Evolutionary conservation across 2,113 vertebrate genomes (phyloP).

Genomic region (Atrichornis clamosus): DNA sequence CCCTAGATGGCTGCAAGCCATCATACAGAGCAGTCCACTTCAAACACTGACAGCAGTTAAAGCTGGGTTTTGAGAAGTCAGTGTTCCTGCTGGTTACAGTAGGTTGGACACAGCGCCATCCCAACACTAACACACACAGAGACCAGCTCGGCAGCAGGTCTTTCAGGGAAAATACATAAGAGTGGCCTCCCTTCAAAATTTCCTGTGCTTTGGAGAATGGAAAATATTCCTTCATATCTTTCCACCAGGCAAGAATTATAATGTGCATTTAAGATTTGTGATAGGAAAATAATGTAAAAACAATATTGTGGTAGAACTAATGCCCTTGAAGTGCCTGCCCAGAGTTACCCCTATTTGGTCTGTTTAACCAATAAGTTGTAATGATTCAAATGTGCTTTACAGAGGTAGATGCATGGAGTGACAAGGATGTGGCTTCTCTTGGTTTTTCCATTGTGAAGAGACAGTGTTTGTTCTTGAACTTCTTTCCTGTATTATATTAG

Average conservation of each 20-base stretch:
- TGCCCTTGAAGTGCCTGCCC: neutral
- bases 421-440: neutral
- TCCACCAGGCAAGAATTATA: neutral
- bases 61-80: neutral
- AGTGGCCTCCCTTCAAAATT: neutral
- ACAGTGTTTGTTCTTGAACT: neutral
- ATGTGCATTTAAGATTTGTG: neutral
- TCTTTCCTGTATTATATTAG: neutral
- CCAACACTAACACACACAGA: rapidly evolving
- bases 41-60: neutral
- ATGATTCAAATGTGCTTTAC: neutral
- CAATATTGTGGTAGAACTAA: neutral
- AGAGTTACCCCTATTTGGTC: neutral
- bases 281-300: neutral
- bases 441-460: neutral
- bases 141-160: neutral
- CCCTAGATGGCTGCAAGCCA: neutral
- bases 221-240: neutral
- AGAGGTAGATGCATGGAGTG: neutral
- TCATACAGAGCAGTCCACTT: neutral
- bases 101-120: neutral
- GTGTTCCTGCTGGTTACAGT: neutral
- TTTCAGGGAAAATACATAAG: neutral
- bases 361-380: neutral
- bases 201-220: neutral